A percentile compares a stretch with the other conserved stretches of the same genome.
phyloP scores from a whole-genome alignment of 1,140 invertebrate species.

The Dryas iulia region DNA sequence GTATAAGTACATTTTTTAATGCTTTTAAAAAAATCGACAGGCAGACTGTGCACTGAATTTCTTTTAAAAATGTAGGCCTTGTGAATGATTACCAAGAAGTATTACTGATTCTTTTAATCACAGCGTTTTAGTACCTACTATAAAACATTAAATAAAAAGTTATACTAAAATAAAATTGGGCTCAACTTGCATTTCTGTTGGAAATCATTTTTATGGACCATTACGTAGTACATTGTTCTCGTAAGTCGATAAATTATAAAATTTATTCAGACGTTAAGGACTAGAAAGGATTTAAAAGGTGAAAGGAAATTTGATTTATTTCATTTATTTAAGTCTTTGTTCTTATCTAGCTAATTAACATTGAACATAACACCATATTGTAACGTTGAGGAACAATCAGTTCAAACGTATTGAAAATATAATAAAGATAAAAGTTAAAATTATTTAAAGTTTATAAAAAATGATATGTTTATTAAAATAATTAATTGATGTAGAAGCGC shows the following conservation, averaged over 20 bases:
- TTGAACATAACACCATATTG: too few relatives aligned
- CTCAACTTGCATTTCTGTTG: conserved; percentile 32
- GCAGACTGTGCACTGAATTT: neutral
- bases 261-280: conserved; percentile 51
- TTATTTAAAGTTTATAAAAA: too few relatives aligned
- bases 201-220: conserved; percentile 53
- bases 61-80: conserved; percentile 22
- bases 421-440: too few relatives aligned
- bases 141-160: conserved; percentile 42
- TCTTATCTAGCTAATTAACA: too few relatives aligned
- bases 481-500: too few relatives aligned
- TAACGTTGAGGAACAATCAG: too few relatives aligned
- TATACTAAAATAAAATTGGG: conserved; percentile 42
- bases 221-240: conserved; percentile 42
- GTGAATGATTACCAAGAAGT: conserved; percentile 23
- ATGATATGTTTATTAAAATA: too few relatives aligned
- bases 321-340: conserved; percentile 39
- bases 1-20: neutral
- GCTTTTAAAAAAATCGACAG: neutral
- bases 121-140: conserved; percentile 34
- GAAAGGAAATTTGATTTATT: conserved; percentile 57
- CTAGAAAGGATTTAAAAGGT: conserved; percentile 53
- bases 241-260: conserved; percentile 49
- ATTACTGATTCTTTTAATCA: conserved; percentile 33
- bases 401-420: too few relatives aligned